Evolutionary conservation across 2,888 invertebrate genomes (phyloP).

Genomic region (Yponomeuta evonymella): DNA sequence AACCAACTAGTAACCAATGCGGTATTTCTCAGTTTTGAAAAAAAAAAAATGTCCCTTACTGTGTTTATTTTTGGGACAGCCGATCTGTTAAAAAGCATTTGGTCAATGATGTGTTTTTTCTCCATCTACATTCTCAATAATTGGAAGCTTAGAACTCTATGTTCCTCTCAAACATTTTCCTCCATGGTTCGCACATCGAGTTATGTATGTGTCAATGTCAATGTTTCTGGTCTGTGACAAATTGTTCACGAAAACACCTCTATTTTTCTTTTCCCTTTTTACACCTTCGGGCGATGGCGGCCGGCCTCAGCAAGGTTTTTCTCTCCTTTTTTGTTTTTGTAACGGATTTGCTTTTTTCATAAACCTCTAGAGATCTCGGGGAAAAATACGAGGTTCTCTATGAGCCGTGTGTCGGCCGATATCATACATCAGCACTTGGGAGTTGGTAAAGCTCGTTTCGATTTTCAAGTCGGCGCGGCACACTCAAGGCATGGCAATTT

Average conservation of each 20-base stretch:
- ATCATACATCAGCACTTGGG: background rate
- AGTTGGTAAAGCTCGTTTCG: background rate
- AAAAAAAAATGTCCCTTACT: too few species aligned
- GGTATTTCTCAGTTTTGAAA: too few species aligned
- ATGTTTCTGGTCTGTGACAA: conserved; percentile 1
- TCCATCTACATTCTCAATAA: too few species aligned
- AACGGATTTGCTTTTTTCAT: conserved; percentile 7
- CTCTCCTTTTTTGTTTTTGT: background rate
- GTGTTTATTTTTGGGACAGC: too few species aligned
- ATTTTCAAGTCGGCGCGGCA: background rate
- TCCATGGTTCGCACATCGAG: background rate
- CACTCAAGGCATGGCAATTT: background rate
- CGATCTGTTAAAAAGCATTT: too few species aligned
- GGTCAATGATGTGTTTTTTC: too few species aligned
- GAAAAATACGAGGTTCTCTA: background rate
- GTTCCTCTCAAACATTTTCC: too few species aligned
- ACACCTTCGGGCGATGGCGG: background rate
- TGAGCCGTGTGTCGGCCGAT: background rate
- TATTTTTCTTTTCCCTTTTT: background rate
- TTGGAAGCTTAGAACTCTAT: too few species aligned
- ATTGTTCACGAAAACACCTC: background rate
- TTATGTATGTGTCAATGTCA: background rate
- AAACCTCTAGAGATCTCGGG: conserved; percentile 7
- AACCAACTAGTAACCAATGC: too few species aligned
- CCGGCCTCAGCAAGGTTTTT: background rate